phyloP scores from a whole-genome alignment of 2,888 invertebrate species.

The Dynastes hyllus region DNA sequence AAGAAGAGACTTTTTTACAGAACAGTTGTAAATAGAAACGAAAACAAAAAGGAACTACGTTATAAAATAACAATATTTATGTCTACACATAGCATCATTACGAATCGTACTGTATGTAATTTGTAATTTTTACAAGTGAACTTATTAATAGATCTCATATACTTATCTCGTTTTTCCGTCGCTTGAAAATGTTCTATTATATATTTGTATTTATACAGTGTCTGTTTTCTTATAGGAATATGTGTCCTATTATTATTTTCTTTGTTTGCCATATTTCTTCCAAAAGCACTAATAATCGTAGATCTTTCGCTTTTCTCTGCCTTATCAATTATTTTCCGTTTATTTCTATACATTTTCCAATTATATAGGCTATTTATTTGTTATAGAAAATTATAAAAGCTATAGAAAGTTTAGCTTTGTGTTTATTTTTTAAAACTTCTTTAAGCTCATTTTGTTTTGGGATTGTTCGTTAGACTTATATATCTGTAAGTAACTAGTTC shows the following conservation, averaged over 20 bases:
- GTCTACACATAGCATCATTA: background rate
- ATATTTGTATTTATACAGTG: conserved; percentile 2
- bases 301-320: conserved; percentile 38
- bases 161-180: background rate
- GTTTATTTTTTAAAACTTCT: conserved; percentile 52
- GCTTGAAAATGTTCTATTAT: conserved; percentile 4
- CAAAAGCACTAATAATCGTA: conserved; percentile 55
- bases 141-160: background rate
- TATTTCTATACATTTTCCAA: conserved; percentile 22
- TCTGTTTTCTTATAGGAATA: background rate
- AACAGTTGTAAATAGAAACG: background rate
- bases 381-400: conserved; percentile 66
- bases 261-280: conserved; percentile 9
- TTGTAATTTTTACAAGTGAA: conserved; percentile 3
- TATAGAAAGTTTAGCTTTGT: conserved; percentile 56
- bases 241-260: background rate
- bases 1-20: background rate
- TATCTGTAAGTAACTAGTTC: no score
- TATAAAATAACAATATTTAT: background rate
- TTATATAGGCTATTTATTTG: background rate
- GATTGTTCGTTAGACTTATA: conserved; percentile 58
- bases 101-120: no score
- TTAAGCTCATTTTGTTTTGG: conserved; percentile 62
- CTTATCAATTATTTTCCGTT: conserved; percentile 23
- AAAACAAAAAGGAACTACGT: background rate